phyloP scores from a whole-genome alignment of 2,797 vertebrate species.

The Trachurus trachurus region DNA sequence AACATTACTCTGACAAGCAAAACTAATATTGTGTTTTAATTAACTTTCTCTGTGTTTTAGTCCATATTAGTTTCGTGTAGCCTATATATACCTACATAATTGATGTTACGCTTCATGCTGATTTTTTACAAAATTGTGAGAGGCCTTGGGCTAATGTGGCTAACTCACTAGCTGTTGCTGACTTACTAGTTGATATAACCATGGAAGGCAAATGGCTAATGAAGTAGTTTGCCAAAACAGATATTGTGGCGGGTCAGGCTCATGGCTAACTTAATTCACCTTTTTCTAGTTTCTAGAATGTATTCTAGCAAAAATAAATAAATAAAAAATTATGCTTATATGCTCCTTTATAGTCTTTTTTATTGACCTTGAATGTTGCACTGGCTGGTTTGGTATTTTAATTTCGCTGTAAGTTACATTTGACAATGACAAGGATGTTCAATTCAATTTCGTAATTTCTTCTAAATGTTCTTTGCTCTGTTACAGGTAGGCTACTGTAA shows the following conservation, averaged over 20 bases:
- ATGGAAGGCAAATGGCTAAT: not conserved
- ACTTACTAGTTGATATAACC: not conserved
- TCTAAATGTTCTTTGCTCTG: too few relatives aligned
- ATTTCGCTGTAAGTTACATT: too few relatives aligned
- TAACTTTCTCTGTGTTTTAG: not conserved
- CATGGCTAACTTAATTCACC: too few relatives aligned
- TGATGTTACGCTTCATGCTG: not conserved
- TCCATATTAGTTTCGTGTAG: not conserved
- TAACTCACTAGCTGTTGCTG: not conserved
- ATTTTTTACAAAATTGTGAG: not conserved
- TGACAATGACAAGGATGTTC: too few relatives aligned
- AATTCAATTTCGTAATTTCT: not conserved
- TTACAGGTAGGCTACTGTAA: not conserved
- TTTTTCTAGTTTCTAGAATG: too few relatives aligned
- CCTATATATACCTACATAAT: not conserved
- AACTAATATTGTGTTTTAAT: slow-evolving; percentile 20
- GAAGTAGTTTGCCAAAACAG: not conserved
- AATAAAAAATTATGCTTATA: too few relatives aligned
- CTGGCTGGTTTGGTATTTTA: too few relatives aligned
- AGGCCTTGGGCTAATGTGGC: not conserved
- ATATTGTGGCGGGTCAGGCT: too few relatives aligned
- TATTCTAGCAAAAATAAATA: too few relatives aligned
- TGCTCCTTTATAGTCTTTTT: too few relatives aligned
- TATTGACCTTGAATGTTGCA: too few relatives aligned
- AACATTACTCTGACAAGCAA: slow-evolving; percentile 28